Evolutionary conservation across 2,113 vertebrate species (phyloP).

Genomic region (Lepisosteus osseus): DNA sequence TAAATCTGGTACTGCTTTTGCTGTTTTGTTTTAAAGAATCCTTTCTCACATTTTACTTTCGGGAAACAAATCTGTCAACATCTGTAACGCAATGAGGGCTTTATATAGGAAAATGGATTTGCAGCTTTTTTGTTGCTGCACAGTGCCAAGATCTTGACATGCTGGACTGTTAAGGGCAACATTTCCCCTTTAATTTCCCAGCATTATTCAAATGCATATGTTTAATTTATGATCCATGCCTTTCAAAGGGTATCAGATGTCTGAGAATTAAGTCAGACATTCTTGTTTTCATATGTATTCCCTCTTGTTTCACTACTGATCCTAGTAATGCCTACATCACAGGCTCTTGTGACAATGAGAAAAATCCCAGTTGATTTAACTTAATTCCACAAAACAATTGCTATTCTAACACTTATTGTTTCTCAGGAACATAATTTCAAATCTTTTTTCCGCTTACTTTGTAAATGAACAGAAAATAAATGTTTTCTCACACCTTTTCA

Average conservation of each 20-base stretch:
- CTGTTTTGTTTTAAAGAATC: constrained; percentile 26
- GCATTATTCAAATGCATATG: constrained; percentile 48
- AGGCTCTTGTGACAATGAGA: constrained; percentile 11
- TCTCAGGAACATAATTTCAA: constrained; percentile 32
- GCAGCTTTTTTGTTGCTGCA: not conserved
- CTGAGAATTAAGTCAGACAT: constrained; percentile 45
- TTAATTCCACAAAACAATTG: constrained; percentile 9
- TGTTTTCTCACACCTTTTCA: constrained; percentile 13
- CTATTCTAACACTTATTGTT: constrained; percentile 12
- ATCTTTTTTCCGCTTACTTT: constrained; percentile 39
- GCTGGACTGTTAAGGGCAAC: not conserved
- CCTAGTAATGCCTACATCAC: constrained; percentile 31
- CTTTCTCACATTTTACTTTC: constrained; percentile 21
- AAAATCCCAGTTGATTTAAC: constrained; percentile 1
- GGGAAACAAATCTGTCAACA: constrained; percentile 47
- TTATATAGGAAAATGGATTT: constrained; percentile 35
- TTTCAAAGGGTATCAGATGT: constrained; percentile 46
- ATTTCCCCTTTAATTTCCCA: constrained; percentile 19
- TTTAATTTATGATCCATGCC: constrained; percentile 54
- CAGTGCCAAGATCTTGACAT: not conserved
- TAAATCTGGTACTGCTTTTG: constrained; percentile 42
- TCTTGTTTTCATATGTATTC: constrained; percentile 43
- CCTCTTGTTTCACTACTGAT: constrained; percentile 40
- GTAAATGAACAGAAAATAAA: constrained; percentile 41
- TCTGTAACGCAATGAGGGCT: constrained; percentile 29